Evolutionary conservation across 64 coral and sea anemone genomes (phyloP), one percentile per base, ranked within the genome.

Genomic region (Porites lutea): DNA sequence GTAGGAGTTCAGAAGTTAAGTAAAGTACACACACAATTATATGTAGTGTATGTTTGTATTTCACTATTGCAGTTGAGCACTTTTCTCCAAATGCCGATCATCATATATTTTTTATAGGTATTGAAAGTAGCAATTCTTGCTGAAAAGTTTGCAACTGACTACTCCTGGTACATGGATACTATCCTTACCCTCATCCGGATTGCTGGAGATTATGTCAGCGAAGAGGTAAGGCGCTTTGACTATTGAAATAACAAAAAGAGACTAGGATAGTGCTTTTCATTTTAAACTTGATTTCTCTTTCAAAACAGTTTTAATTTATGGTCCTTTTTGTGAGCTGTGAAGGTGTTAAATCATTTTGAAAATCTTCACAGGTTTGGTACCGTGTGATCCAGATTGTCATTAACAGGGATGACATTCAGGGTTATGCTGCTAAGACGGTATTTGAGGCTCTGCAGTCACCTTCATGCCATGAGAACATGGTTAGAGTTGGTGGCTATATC

Each of bases 371-470:
- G 95, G 95, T 97, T 8, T 99, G 97, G 97, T 99, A 94, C 49
- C 92, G 97, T 77, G 94, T 99, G 5, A 99, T 99, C 68, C 97
- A 99, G 81, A 96, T 99, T 43, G 97, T 99, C 44, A 99, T 99
- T 8, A 99, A 99, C 78, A 96, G 97, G 78, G 97, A 99, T 52
- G 97, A 99, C 47, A 99, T 99, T 18, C 97, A 99, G 49, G 97
- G 97, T 3, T 99, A 99, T 89, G 97, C 97, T 37, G 97, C 97
- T 49, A 99, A 99, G 85, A 99, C 97, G 54, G 97, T 99, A 7
- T 99, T 99, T 88, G 97, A 99, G 65, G 97, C 97, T 27, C 55
- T 99, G 43, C 97, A 99, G 84, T 96, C 94, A 2, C 97, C 97
- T 0, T 71, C 97, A 2, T 99, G 97, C 59, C 97, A 99, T 54